Evolutionary conservation across 2,888 invertebrate genomes (phyloP), one percentile per base, ranked within the genome.

Genomic region (Elaeidobius kamerunicus): DNA sequence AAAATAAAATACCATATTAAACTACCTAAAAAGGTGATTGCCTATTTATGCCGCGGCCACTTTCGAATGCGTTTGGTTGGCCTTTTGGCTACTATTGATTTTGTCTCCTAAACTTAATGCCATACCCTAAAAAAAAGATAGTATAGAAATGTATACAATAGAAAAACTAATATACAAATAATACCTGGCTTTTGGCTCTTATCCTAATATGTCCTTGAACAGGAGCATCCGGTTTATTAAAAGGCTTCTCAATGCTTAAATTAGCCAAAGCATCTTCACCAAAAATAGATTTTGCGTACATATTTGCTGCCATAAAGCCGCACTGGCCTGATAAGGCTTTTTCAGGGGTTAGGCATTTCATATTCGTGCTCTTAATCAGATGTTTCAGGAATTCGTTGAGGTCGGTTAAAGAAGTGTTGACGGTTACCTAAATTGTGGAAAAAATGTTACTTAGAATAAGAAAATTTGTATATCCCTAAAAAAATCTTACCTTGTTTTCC

Each of bases 211-310:
- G 98, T 0, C 99, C 99, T 12, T 88, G 88, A 12, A 99, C 97
- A 45, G 95, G 85, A 34, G 92, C 87, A 65, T 86, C 84, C 9
- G 86, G 82, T 69, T 90, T 91, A 74, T 91, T 89, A 58, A 93
- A 82, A 23, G 91, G 88, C 66, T 92, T 93, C 77, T 99, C 99
- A 66, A 99, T 94, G 74, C 96, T 97, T 65, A 99, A 83, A 82
- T 99, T 99, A 57, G 98, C 98, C 63, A 99, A 78, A 2, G 98
- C 99, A 75, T 99, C 97, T 75, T 99, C 99, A 9, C 99, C 99
- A 74, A 94, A 94, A 68, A 97, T 95, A 4, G 94, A 94, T 66
- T 94, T 88, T 36, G 98, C 98, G 77, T 99, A 99, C 82, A 99
- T 85, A 73, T 99, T 99, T 36, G 99, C 99, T 4, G 98, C 98